These are phyloP conservation scores for Scartelaos histophorus DNA, from an alignment of 2,113 vertebrate genomes.

Conservation along the genomic window DNA sequence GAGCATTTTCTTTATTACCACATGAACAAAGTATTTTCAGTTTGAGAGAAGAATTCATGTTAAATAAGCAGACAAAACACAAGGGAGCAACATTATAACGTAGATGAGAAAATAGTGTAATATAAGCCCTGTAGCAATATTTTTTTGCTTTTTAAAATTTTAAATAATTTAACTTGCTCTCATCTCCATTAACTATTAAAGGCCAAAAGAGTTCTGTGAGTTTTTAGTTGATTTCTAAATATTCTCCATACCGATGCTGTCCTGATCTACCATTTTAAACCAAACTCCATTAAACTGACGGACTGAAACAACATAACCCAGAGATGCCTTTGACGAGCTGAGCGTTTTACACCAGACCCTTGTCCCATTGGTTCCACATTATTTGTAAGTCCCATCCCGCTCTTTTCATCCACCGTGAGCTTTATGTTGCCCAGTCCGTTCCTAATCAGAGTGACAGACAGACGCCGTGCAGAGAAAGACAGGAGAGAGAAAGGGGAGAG, in stretches of 20 bases:
- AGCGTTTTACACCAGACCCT: conserved; percentile 53
- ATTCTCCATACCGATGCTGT: background rate
- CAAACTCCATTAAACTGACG: conserved; percentile 14
- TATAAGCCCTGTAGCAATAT: no score
- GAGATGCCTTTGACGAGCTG: conserved; percentile 46
- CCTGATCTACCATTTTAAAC: background rate
- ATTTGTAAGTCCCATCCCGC: conserved; percentile 58
- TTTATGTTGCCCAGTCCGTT: conserved; percentile 64
- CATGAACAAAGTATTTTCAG: no score
- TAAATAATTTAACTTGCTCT: no score
- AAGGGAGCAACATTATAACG: no score
- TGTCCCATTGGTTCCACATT: conserved; percentile 68
- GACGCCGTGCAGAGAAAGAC: conserved; percentile 72
- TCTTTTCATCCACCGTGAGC: conserved; percentile 55
- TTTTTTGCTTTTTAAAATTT: no score
- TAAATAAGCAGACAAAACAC: no score
- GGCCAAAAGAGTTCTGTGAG: no score
- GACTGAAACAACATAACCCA: conserved; percentile 21
- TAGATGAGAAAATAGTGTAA: no score
- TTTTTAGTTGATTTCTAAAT: background rate
- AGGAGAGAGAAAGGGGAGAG: conserved; percentile 58
- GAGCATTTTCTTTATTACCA: no score
- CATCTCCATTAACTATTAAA: no score
- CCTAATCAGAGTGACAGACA: conserved; percentile 76
- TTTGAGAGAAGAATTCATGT: no score